Evolutionary conservation across 2,113 vertebrate species (phyloP).

Genomic region (Carollia perspicillata): DNA sequence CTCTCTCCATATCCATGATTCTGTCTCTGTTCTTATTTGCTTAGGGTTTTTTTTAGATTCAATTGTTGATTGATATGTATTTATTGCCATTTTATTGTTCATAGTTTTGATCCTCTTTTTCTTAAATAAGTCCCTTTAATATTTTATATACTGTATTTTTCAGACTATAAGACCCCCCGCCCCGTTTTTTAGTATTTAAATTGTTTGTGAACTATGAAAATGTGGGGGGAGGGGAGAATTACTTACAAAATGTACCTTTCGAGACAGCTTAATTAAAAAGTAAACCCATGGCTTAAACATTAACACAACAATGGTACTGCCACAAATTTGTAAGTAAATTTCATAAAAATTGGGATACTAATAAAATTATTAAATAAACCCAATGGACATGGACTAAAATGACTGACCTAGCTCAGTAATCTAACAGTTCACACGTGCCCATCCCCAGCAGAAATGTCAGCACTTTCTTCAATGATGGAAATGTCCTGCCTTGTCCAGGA

Average conservation of each 20-base stretch:
- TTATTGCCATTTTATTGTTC: too few relatives aligned
- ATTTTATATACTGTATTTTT: too few relatives aligned
- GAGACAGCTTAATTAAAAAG: background rate
- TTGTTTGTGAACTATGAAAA: background rate
- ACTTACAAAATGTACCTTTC: background rate
- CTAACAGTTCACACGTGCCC: background rate
- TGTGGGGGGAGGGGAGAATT: background rate
- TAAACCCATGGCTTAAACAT: background rate
- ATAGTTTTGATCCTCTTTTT: too few relatives aligned
- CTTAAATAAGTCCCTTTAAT: too few relatives aligned
- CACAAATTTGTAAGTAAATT: background rate
- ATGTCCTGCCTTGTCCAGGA: background rate
- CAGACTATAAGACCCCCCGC: too few relatives aligned
- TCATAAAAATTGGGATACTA: background rate
- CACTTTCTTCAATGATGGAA: background rate
- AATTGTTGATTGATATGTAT: too few relatives aligned
- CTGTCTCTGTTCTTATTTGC: too few relatives aligned
- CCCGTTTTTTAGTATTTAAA: background rate
- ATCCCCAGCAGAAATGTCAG: background rate
- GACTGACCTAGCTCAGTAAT: background rate
- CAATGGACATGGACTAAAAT: background rate
- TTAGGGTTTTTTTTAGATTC: too few relatives aligned
- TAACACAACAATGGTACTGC: background rate
- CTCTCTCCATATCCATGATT: too few relatives aligned
- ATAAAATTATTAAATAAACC: background rate